phyloP scores from a whole-genome alignment of 2,888 invertebrate species.

The Beris chalybata region DNA sequence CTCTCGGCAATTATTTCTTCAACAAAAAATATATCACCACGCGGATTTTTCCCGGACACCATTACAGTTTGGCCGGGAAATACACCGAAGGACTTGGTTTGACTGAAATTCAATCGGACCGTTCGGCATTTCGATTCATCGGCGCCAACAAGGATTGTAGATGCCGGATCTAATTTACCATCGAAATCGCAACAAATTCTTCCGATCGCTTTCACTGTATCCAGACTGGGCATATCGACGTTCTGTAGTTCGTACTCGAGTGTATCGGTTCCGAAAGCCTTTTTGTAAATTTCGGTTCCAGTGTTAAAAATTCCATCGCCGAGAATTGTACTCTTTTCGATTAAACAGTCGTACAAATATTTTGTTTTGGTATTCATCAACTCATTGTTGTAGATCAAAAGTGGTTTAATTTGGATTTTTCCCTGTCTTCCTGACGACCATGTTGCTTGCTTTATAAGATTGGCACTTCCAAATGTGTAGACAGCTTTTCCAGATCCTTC shows the following conservation, averaged over 20 bases:
- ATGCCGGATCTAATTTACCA: conserved; percentile 70
- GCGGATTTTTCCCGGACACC: conserved; percentile 71
- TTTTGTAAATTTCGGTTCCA: conserved; percentile 50
- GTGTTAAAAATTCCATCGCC: conserved; percentile 51
- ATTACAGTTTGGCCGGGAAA: conserved; percentile 62
- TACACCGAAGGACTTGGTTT: conserved; percentile 53
- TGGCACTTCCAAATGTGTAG: conserved; percentile 63
- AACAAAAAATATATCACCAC: conserved; percentile 68
- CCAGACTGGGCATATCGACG: conserved; percentile 49
- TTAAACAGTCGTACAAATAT: conserved; percentile 56
- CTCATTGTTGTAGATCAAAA: conserved; percentile 58
- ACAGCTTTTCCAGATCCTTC: conserved; percentile 63
- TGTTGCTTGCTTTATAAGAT: conserved; percentile 53
- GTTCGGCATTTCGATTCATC: conserved; percentile 60
- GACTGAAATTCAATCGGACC: conserved; percentile 58
- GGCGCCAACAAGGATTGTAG: conserved; percentile 70
- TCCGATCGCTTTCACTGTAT: conserved; percentile 61
- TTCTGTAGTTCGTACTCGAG: conserved; percentile 50
- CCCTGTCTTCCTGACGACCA: conserved; percentile 48
- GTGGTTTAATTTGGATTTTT: conserved; percentile 56
- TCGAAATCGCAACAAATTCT: conserved; percentile 75
- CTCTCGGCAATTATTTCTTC: conserved; percentile 67
- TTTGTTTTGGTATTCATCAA: conserved; percentile 50
- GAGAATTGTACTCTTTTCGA: conserved; percentile 48
- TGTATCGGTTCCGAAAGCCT: conserved; percentile 47